Evolutionary conservation across 2,888 invertebrate species (phyloP).

Genomic region (Tridacna crocea): DNA sequence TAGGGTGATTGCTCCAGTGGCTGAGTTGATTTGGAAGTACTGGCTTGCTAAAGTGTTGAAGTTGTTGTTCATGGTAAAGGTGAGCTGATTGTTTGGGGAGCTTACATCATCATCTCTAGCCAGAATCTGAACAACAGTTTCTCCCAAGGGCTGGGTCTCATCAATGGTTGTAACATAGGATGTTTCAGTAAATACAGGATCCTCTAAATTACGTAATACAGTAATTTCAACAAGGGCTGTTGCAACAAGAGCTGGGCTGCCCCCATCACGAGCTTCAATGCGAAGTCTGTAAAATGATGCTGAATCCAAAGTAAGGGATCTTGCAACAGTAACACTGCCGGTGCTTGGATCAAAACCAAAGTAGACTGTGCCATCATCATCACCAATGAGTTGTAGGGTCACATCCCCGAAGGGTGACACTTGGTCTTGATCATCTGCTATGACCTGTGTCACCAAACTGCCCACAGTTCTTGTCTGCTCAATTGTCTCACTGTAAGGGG

Average conservation of each 20-base stretch:
- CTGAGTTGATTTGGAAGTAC: constrained; percentile 68
- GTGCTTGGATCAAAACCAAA: constrained; percentile 69
- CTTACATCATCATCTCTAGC: constrained; percentile 69
- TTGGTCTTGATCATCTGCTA: constrained; percentile 56
- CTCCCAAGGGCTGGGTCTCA: constrained; percentile 66
- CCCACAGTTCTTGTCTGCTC: constrained; percentile 52
- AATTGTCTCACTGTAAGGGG: constrained; percentile 47
- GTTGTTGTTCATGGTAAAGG: constrained; percentile 48
- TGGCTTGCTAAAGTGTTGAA: constrained; percentile 45
- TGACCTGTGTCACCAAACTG: constrained; percentile 49
- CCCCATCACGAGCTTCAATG: constrained; percentile 78
- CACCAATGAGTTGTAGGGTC: constrained; percentile 66
- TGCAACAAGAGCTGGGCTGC: constrained; percentile 70
- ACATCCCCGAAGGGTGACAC: constrained; percentile 69
- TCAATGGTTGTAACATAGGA: constrained; percentile 63
- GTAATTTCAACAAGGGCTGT: constrained; percentile 69
- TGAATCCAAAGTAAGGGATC: constrained; percentile 69
- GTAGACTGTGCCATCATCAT: constrained; percentile 69
- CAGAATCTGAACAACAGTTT: constrained; percentile 57
- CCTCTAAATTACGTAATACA: constrained; percentile 68
- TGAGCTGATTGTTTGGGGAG: constrained; percentile 55
- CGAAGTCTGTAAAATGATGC: constrained; percentile 72
- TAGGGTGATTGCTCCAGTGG: constrained; percentile 69
- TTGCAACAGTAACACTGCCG: constrained; percentile 70
- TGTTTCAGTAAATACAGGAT: constrained; percentile 62